A percentile compares a stretch with the other conserved stretches of the same genome.
Evolutionary conservation across 1,140 invertebrate genomes (phyloP).

Genomic region (Ctenoplectra terminalis): DNA sequence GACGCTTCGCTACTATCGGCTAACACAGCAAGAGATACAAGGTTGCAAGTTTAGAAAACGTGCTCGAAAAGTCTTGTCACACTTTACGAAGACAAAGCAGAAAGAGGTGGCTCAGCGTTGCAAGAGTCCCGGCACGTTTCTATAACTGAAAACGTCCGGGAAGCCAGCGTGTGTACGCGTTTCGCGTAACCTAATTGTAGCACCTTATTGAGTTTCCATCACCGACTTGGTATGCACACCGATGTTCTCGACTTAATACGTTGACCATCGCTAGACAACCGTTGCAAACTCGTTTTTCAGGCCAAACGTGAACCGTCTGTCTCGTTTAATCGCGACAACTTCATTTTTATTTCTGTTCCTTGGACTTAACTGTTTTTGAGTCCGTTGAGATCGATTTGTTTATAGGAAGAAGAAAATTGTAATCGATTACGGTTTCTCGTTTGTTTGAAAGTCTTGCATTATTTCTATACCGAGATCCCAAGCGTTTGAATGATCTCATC

Average conservation of each 20-base stretch:
- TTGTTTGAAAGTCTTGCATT: no score
- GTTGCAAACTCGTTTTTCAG: slow-evolving; percentile 5
- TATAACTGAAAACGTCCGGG: slow-evolving; percentile 51
- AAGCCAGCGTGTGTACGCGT: slow-evolving; percentile 39
- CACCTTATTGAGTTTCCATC: slow-evolving; percentile 42
- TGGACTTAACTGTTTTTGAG: neutral
- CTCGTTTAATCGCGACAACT: neutral
- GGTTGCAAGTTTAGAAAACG: neutral
- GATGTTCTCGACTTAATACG: slow-evolving; percentile 11
- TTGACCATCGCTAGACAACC: neutral
- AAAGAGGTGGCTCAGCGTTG: neutral
- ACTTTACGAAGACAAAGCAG: neutral
- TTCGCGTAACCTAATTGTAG: slow-evolving; percentile 47
- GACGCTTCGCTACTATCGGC: neutral
- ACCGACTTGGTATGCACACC: slow-evolving; percentile 10
- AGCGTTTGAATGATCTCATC: neutral
- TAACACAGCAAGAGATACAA: neutral
- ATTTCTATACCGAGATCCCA: no score
- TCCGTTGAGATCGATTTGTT: no score
- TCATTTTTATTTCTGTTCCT: neutral
- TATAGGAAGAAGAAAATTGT: no score
- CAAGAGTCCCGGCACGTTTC: slow-evolving; percentile 26
- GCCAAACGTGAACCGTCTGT: no score
- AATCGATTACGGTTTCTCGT: no score
- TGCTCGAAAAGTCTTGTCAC: neutral